Percentiles rank a stretch among this genome's conserved stretches.
Evolutionary conservation across 2,113 vertebrate genomes (phyloP).

Genomic region (Miniopterus natalensis): DNA sequence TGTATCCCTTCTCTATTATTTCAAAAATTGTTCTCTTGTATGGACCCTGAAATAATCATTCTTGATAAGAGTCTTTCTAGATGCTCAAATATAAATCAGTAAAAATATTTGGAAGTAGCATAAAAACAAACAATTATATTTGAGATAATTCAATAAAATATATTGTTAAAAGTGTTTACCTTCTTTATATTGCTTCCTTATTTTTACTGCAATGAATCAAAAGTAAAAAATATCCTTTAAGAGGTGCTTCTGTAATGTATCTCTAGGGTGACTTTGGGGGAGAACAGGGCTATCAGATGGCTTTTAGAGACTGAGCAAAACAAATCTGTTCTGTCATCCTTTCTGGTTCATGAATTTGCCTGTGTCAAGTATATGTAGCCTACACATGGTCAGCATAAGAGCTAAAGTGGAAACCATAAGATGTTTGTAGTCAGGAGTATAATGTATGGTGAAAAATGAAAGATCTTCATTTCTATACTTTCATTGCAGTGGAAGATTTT

Average conservation of each 20-base stretch:
- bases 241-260: not conserved
- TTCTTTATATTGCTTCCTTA: not conserved
- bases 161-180: not conserved
- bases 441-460: not conserved
- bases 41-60: not conserved
- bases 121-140: not conserved
- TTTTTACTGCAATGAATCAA: not conserved
- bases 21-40: not conserved
- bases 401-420: not conserved
- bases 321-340: not conserved
- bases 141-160: not conserved
- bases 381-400: not conserved
- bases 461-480: not conserved
- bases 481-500: not conserved
- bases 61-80: not conserved
- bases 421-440: not conserved
- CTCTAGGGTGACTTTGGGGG: not conserved
- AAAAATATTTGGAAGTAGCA: not conserved
- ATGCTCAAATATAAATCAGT: not conserved
- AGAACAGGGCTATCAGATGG: not conserved
- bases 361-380: not conserved
- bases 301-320: slow-evolving; percentile 30
- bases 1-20: not conserved
- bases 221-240: not conserved
- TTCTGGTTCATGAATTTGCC: slow-evolving; percentile 23